Evolutionary conservation across 53 echinoderm and acorn worm species (phyloP).

Genomic region (Stichopus horrens): DNA sequence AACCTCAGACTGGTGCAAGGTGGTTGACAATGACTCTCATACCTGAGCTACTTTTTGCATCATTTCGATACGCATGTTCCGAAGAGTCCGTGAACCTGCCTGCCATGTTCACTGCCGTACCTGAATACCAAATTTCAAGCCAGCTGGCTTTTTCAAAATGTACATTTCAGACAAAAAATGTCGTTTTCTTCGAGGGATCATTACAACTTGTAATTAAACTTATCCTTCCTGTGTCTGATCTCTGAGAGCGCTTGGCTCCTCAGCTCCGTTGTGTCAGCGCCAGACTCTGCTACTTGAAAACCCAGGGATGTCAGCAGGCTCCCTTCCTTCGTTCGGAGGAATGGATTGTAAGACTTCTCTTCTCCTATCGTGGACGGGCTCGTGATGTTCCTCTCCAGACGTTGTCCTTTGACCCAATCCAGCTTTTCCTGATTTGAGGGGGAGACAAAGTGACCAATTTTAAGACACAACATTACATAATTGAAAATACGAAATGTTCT

Average conservation of each 20-base stretch:
- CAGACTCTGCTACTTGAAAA: constrained; percentile 36
- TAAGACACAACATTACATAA: too few relatives aligned
- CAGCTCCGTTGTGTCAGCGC: constrained; percentile 40
- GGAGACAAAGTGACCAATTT: neutral
- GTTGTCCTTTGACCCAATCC: constrained; percentile 74
- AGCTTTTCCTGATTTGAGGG: constrained; percentile 57
- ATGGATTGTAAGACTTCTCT: constrained; percentile 92
- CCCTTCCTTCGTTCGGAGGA: constrained; percentile 68
- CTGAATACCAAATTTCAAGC: too few relatives aligned
- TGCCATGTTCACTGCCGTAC: too few relatives aligned
- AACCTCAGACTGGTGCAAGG: too few relatives aligned
- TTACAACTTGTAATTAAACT: constrained; percentile 74
- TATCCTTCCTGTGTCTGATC: constrained; percentile 77
- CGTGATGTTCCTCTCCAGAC: constrained; percentile 75
- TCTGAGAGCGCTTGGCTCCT: constrained; percentile 63
- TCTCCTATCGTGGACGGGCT: constrained; percentile 80
- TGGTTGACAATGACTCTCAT: too few relatives aligned
- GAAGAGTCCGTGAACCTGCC: too few relatives aligned
- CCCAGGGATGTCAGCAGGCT: constrained; percentile 51
- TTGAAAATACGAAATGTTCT: too few relatives aligned
- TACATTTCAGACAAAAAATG: too few relatives aligned
- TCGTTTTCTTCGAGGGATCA: neutral
- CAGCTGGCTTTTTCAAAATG: too few relatives aligned
- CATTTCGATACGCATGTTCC: too few relatives aligned
- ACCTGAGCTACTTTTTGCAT: too few relatives aligned